Percentiles rank a stretch among this genome's conserved stretches.
phyloP scores from a whole-genome alignment of 1,140 invertebrate genomes.

The Leptoteleia sp. region DNA sequence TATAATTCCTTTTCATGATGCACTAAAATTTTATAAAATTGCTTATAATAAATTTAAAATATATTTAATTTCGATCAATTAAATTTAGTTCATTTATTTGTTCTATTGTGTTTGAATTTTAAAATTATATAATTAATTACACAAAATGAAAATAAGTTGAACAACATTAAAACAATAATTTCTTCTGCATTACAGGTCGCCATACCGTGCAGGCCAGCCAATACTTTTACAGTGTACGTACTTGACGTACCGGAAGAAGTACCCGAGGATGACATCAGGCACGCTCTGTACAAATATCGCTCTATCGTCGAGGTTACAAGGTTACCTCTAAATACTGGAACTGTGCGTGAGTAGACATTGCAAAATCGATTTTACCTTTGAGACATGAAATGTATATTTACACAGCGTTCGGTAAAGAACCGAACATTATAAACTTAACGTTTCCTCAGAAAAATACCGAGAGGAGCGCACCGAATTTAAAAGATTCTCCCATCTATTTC shows the following conservation, averaged over 20 bases:
- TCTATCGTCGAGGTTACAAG: conserved; percentile 89
- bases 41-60: too few species aligned
- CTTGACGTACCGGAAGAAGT: conserved; percentile 90
- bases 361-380: conserved; percentile 59
- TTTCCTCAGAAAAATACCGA: conserved; percentile 39
- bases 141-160: too few species aligned
- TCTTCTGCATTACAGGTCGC: conserved; percentile 83
- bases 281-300: conserved; percentile 89
- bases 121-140: too few species aligned
- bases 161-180: conserved; percentile 20
- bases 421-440: conserved; percentile 52
- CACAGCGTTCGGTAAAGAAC: conserved; percentile 48
- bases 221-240: conserved; percentile 90
- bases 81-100: too few species aligned
- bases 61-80: too few species aligned
- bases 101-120: too few species aligned
- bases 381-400: conserved; percentile 63
- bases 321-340: conserved; percentile 80
- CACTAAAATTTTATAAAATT: neutral
- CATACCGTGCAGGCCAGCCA: conserved; percentile 90
- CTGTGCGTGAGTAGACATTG: conserved; percentile 75
- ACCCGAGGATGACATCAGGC: conserved; percentile 90
- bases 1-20: conserved; percentile 9
- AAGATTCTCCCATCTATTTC: conserved; percentile 46
- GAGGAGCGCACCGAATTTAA: conserved; percentile 28